Conservation (phyloP, 2,113 vertebrate species). For the Callocephalon fimbriatum region DNA sequence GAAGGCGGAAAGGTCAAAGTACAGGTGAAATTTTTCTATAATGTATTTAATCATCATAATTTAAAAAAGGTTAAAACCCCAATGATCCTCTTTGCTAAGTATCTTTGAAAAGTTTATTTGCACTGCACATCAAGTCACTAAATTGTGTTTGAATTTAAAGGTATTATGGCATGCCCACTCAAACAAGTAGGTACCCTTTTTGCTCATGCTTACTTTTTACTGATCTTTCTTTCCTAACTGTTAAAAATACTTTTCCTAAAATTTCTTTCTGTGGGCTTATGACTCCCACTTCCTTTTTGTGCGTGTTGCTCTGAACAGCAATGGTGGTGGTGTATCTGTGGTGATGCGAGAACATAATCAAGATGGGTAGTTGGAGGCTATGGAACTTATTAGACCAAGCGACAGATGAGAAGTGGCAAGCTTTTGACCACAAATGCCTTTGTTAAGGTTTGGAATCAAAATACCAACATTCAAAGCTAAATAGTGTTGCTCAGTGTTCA, state of each 20-base stretch:
- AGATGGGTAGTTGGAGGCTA: background rate
- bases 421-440: background rate
- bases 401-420: background rate
- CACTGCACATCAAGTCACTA: background rate
- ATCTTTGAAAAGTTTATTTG: background rate
- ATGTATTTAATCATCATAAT: background rate
- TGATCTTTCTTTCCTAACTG: background rate
- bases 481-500: background rate
- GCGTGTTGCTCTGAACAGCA: rapidly evolving
- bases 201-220: background rate
- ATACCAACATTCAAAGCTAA: background rate
- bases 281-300: background rate
- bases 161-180: rapidly evolving
- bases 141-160: background rate
- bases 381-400: background rate
- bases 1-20: background rate
- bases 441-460: background rate
- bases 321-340: background rate
- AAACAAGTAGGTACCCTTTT: background rate
- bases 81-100: background rate
- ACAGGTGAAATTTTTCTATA: background rate
- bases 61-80: background rate
- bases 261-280: background rate
- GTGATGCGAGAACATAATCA: background rate
- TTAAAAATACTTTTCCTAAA: background rate